Evolutionary conservation across 2,113 vertebrate genomes (phyloP), one percentile per base, ranked within the genome.

Genomic region (Verasper variegatus): DNA sequence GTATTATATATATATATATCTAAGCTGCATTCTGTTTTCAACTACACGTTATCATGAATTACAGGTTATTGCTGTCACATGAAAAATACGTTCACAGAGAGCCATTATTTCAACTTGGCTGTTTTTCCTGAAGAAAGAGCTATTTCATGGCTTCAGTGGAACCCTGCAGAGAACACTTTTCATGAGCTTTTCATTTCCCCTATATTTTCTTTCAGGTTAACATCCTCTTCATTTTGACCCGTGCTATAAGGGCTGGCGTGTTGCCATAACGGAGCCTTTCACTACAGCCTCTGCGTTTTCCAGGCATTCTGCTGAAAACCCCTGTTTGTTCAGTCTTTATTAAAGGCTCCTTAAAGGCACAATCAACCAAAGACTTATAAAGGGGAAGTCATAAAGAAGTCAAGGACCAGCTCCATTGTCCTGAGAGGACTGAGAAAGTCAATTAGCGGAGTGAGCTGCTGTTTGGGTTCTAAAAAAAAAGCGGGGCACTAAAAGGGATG

Each of bases 311-410:
- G 67, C 71, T 83, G 81, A 91, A 31, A 89, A 83, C 78, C 79
- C 71, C 60, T 87, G 76, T 92, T 93, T 92, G 82, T 86, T 84
- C 57, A 84, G 81, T 79, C 77, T 84, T 89, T 92, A 92, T 91
- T 87, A 92, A 88, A 74, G 81, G 73, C 83, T 78, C 76, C 81
- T 83, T 85, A 77, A 90, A 78, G 82, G 71, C 76, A 78, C 73
- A 83, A 82, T 88, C 89, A 88, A 66, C 65, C 72, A 14, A 74
- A 70, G 76, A 69, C 86, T 83, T 87, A 70, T 84, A 88, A 90
- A 89, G 65, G 71, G 87, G 86, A 92, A 94, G 89, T 87, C 85
- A 78, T 92, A 92, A 92, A 92, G 85, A 77, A 91, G 89, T 82
- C 68, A 68, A 89, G 88, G 84, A 76, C 66, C 63, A 27, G 76